Evolutionary conservation across 2,113 vertebrate genomes (phyloP), one percentile per base, ranked within the genome.

Genomic region (Pica pica): DNA sequence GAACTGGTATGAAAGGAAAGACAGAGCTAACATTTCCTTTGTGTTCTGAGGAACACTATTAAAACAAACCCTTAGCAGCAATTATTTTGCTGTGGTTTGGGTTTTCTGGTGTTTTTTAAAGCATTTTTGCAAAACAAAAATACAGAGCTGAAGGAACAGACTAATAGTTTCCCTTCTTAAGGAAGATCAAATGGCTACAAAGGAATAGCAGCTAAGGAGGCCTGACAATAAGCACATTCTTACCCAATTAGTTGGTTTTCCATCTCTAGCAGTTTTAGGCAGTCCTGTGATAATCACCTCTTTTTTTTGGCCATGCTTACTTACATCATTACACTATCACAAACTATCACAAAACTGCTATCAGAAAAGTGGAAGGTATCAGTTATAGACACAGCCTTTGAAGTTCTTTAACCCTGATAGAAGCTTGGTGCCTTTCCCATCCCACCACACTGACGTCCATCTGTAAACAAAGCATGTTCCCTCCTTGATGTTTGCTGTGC

Each of bases 401-500:
- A 78, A 61, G 37, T 56, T 35, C 37, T 68, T 74, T 60, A 56
- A 49, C 26, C 49, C 49, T 44, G 7, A 44, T 3, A 53, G 20
- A 57, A 69, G 22, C 49, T 59, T 60, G 46, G 28, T 57, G 22
- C 61, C 59, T 68, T 78, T 82, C 39, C 57, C 74, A 83, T 42
- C 41, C 28, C 70, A 63, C n/a, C 56, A 83, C 56, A 47, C 21
- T 12, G 18, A 37, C 0, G 0, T 46, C 61, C 79, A 39, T 5
- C 56, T 50, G 30, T 46, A 67, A 83, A 63, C 7, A 55, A 74
- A 59, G 35, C 31, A 24, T 8, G 13, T 42, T 10, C 18, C 18
- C 41, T 74, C 60, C 44, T 27, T 23, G 18, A 39, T 9, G 44
- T 31, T 49, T 68, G 31, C 28, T 9, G 9, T 0, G 0, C 13